Base-by-base conservation (phyloP, 2,113 vertebrate genomes). In the Colistium nudipinnis region DNA sequence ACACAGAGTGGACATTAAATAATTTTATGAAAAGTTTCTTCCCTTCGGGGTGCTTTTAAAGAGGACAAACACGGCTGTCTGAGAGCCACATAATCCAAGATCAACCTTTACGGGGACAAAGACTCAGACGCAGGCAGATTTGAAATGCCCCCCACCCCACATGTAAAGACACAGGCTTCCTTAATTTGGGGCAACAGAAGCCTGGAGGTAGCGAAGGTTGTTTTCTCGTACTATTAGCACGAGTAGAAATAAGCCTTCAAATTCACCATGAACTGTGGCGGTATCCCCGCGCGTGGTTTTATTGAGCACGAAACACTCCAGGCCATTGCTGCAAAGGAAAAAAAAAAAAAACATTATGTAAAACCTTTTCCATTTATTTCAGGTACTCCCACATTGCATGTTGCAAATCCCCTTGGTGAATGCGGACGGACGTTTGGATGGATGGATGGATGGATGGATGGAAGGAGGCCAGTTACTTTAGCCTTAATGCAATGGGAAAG, bases 81-180 rank as follows among this genome's bases (percentile, higher is more conserved):
- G 70, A 78, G 82, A 79, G 62, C 70, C 74, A 85, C 79, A 87
- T 89, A 83, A 75, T 70, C 74, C 65, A 43, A 17, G 62, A 60
- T 67, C 82, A 87, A 87, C 80, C 81, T 88, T 88, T 85, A 78
- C 64, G 28, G 62, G 51, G 70, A 80, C 84, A 79, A 67, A 78
- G 67, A 63, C 66, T 62, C 33, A 6, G 47, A 36, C 57, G 44
- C 7, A 66, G 33, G 12, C 48, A 56, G 76, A 41, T 61, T 76
- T 48, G 54, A 66, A n/a, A 65, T n/a, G 31, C 44, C 71, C 17
- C 4, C 25, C n/a, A 20, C 22, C 52, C 44, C 20, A 36, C 66
- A 59, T 72, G 51, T 66, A 45, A 17, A 52, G 64, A 43, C 22
- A 54, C 43, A 45, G 33, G 60, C 39, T 53, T 28, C 4, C 41